These are phyloP conservation scores for Porphyrio hochstetteri DNA, from an alignment of 2,113 vertebrate species.

Conservation along the genomic window DNA sequence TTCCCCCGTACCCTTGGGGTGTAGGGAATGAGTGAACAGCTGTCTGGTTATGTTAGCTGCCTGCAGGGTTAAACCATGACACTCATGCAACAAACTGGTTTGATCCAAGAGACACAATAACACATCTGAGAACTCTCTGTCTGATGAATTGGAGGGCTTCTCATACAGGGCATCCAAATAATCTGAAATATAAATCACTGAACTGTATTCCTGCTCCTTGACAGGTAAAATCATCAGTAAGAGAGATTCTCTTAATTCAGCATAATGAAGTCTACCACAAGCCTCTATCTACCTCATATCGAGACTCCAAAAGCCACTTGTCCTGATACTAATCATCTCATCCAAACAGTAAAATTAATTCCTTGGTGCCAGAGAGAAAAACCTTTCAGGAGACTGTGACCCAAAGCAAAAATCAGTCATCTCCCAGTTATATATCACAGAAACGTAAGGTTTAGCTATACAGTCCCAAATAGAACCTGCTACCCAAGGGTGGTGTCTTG, in stretches of 20 bases:
- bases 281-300: background rate
- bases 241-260: background rate
- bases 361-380: background rate
- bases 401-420: background rate
- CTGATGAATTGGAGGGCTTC: conserved; percentile 2
- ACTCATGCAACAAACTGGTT: conserved; percentile 8
- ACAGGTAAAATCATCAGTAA: conserved; percentile 11
- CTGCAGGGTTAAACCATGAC: no score
- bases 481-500: background rate
- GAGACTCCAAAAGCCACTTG: background rate
- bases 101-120: conserved; percentile 9
- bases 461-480: background rate
- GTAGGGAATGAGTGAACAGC: no score
- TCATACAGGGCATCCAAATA: conserved; percentile 9
- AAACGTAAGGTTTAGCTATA: background rate
- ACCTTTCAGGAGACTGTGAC: background rate
- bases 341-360: background rate
- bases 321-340: conserved; percentile 4
- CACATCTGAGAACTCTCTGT: conserved; percentile 2
- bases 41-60: no score
- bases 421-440: background rate
- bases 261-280: background rate
- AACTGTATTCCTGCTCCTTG: background rate
- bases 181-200: conserved; percentile 39
- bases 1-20: no score